Base-by-base conservation (phyloP, 2,797 vertebrate species). In the Gymnodraco acuticeps region DNA sequence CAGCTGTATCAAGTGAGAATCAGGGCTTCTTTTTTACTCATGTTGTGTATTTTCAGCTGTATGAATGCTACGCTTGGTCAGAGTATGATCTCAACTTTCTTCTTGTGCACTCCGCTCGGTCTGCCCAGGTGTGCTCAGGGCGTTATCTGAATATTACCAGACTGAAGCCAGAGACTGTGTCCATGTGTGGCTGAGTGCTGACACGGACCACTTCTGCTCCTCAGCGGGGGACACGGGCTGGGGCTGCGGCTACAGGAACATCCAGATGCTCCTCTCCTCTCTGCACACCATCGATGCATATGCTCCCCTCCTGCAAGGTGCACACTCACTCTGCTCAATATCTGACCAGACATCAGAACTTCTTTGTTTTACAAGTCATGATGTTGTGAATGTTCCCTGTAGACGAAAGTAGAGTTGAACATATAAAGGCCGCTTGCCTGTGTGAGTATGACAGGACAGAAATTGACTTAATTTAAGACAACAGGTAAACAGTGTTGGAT, bases 221-320 rank as follows among this genome's bases (percentile, higher is more conserved):
- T 97, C 96, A 13, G 88, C 86, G 16, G 98, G 98, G 0, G 98
- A 99, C 78, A 94, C 86, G 90, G 97, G 98, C 84, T 99, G 98
- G 98, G 98, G 98, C 20, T 99, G 98, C 14, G 98, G 98, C 61
- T 99, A 98, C 93, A 95, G 98, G 87, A 99, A 99, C 91, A 95
- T 98, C 89, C 98, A 99, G 83, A 99, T 99, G 96, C 90, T 98
- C 3, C 90, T 98, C 77, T 99, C 98, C 19, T 96, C 95, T 0
- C 92, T 99, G 31, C 82, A 94, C 59, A 91, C 79, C 71, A 93
- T 95, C 66, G 96, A 96, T 56, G 42, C 75, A 3, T 98, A 95
- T 78, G 81, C 87, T 5, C 73, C 94, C 15, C 78, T 87, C 78
- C 84, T 97, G 43, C 93, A 82, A 95, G 97, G 98, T 98, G 92